phyloP scores from a whole-genome alignment of 1,140 invertebrate genomes.

The Stratiolaelaps scimitus region DNA sequence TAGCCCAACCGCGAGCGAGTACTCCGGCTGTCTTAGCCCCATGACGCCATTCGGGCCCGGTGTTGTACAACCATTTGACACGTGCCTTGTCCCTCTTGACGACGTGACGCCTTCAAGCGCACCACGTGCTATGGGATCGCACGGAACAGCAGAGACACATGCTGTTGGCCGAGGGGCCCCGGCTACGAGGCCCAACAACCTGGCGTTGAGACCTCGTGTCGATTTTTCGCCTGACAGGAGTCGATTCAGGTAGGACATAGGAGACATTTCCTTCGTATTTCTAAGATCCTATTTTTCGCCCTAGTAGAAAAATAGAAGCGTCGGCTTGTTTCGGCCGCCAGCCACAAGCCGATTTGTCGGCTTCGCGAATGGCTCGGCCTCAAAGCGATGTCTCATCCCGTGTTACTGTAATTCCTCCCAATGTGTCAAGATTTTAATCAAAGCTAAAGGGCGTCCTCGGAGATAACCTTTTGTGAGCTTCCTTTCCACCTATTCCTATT shows the following conservation, averaged over 20 bases:
- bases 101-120: slow-evolving; percentile 15
- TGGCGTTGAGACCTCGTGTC: background rate
- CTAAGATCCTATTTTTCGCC: too few relatives aligned
- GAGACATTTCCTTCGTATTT: too few relatives aligned
- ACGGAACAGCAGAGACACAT: background rate
- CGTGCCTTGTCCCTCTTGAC: slow-evolving; percentile 13
- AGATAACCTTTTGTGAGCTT: too few relatives aligned
- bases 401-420: too few relatives aligned
- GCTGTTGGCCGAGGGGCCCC: background rate
- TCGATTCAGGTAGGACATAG: slow-evolving; percentile 13
- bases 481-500: too few relatives aligned
- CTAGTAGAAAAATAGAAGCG: too few relatives aligned
- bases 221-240: slow-evolving; percentile 27
- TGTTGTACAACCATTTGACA: slow-evolving; percentile 19
- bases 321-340: too few relatives aligned
- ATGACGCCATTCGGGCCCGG: slow-evolving; percentile 21
- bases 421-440: too few relatives aligned
- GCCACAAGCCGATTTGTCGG: too few relatives aligned
- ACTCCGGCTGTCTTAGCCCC: slow-evolving; percentile 21
- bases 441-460: too few relatives aligned
- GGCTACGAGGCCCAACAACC: slow-evolving; percentile 20
- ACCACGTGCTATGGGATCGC: background rate
- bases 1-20: slow-evolving; percentile 19
- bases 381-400: too few relatives aligned
- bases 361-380: too few relatives aligned